Base-by-base conservation (phyloP, 1,140 invertebrate species). In the Bombus sibiricus region DNA sequence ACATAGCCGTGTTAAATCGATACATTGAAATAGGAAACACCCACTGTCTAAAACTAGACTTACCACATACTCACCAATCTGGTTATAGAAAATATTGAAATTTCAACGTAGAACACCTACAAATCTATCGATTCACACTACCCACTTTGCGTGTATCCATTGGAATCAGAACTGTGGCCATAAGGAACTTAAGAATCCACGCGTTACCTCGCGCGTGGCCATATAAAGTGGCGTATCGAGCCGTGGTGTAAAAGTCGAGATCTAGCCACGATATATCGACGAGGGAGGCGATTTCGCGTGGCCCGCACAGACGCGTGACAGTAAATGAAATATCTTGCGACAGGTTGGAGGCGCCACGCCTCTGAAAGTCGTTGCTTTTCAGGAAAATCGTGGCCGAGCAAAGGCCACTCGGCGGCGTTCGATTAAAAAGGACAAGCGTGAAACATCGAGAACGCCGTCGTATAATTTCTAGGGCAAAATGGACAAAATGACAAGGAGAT, bases 201-300 rank as follows among this genome's bases (percentile, higher is more conserved):
- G 41, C 34, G 39, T 64, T 64, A 32, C 15, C 57, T 68, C 66
- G 66, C 15, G 28, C 34, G 66, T n/a, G 10, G 12, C 82, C 82
- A 83, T 83, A 83, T 83, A 83, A 83, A 83, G 82, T 22, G 37
- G 62, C 53, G 82, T 15, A 69, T 57, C 74, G 73, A 41, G 81
- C 39, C 41, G 32, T n/a, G 22, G 1, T 32, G 37, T 57, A 57
- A 83, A 41, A 83, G 37, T 22, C 64, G 82, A 78, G 74, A 83
- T 77, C 81, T 76, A 83, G 74, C 73, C 64, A 47, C 74, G 81
- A 83, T 83, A 77, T 41, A 83, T 77, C 22, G 34, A 57, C 75
- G 81, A 64, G 81, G 81, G 81, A 83, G 59, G 73, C 43, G 81
- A 77, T 83, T 83, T 83, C 81, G 81, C 81, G 74, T 83, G 64